phyloP scores from a whole-genome alignment of 2,797 vertebrate genomes.

The Ctenosaura bakeri region DNA sequence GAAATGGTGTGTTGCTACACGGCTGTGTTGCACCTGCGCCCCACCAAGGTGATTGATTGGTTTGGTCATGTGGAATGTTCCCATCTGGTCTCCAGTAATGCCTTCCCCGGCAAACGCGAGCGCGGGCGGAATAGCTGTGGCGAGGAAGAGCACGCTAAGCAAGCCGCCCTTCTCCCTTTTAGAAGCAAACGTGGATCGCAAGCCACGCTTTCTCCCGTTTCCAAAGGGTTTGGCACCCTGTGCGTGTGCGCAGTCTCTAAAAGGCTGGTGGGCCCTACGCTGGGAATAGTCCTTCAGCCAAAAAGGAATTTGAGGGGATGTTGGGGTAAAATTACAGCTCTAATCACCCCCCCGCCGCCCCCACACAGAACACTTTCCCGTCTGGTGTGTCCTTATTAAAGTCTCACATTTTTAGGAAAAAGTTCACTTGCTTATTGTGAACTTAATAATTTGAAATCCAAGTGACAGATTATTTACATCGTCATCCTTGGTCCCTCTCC shows the following conservation, averaged over 20 bases:
- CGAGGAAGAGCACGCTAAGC: slow-evolving; percentile 74
- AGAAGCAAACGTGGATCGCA: slow-evolving; percentile 72
- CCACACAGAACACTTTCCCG: slow-evolving; percentile 3
- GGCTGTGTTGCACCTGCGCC: slow-evolving; percentile 99
- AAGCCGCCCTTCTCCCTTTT: slow-evolving; percentile 64
- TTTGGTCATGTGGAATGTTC: slow-evolving; percentile 99
- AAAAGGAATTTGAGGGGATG: background rate
- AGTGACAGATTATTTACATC: slow-evolving; percentile 80
- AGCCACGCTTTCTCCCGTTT: slow-evolving; percentile 63
- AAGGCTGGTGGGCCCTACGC: background rate
- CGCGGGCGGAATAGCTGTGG: slow-evolving; percentile 84
- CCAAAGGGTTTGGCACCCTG: background rate
- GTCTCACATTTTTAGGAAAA: slow-evolving; percentile 78
- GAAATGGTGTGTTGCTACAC: slow-evolving; percentile 99
- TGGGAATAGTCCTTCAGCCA: background rate
- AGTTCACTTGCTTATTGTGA: slow-evolving; percentile 83
- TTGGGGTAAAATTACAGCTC: background rate
- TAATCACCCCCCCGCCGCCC: too few relatives aligned
- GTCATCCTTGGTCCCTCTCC: slow-evolving; percentile 69
- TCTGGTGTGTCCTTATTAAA: slow-evolving; percentile 72
- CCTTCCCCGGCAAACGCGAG: slow-evolving; percentile 86
- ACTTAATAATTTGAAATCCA: slow-evolving; percentile 83
- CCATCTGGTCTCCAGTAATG: slow-evolving; percentile 99
- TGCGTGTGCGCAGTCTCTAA: background rate
- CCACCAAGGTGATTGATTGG: slow-evolving; percentile 99